phyloP scores from a whole-genome alignment of 2,113 vertebrate genomes.

The Malurus alboscapulatus region DNA sequence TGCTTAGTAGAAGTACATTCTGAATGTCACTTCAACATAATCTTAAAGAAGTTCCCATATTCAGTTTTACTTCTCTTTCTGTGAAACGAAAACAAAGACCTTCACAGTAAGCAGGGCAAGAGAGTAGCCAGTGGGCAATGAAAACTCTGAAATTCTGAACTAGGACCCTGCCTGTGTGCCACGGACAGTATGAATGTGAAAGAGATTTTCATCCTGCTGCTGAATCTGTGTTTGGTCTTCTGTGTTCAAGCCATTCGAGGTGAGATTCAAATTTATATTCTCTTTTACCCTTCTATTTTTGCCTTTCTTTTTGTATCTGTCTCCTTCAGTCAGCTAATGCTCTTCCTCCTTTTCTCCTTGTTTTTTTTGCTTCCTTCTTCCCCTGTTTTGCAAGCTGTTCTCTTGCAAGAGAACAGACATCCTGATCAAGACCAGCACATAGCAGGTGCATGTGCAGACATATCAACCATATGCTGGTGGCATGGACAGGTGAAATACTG shows the following conservation, averaged over 20 bases:
- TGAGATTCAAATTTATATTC: slow-evolving; percentile 15
- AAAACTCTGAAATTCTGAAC: not conserved
- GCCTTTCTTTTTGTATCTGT: not conserved
- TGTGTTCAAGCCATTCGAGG: not conserved
- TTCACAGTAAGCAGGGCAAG: not conserved
- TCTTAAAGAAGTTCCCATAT: slow-evolving; percentile 12
- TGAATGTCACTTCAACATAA: not conserved
- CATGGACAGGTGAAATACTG: not conserved
- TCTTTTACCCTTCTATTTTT: not conserved
- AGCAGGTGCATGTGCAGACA: not conserved
- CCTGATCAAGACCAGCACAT: not conserved
- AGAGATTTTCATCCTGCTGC: not conserved
- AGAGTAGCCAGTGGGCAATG: not conserved
- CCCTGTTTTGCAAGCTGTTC: not conserved
- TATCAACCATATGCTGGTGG: not conserved
- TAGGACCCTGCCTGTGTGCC: not conserved
- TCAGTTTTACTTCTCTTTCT: slow-evolving; percentile 52
- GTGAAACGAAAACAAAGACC: not conserved
- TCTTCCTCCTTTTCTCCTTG: not conserved
- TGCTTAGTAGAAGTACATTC: not conserved
- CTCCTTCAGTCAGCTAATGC: not conserved
- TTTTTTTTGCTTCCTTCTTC: not conserved
- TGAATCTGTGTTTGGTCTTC: not conserved
- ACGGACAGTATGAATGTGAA: not conserved
- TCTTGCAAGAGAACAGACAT: not conserved